phyloP scores from a whole-genome alignment of 1,140 invertebrate species.

The Penaeus vannamei region DNA sequence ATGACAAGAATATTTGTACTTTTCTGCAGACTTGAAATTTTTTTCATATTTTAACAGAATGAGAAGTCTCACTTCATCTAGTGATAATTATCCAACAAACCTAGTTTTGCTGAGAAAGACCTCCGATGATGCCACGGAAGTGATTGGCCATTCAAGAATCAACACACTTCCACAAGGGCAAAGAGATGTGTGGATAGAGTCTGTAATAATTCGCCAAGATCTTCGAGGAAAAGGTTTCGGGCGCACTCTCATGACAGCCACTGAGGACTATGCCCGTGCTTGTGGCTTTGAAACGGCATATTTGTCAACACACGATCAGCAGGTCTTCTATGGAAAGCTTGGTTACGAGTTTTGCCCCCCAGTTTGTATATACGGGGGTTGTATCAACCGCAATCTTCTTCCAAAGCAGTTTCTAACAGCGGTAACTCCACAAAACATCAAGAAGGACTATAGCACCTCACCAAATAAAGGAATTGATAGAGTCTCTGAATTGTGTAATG shows the following conservation, averaged over 20 bases:
- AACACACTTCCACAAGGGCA: conserved; percentile 47
- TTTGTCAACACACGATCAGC: conserved; percentile 67
- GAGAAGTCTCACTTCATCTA: conserved; percentile 57
- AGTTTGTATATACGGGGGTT: conserved; percentile 66
- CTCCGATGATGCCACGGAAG: conserved; percentile 20
- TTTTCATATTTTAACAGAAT: conserved; percentile 36
- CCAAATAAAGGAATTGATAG: not conserved
- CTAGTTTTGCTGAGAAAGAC: conserved; percentile 49
- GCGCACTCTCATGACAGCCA: conserved; percentile 64
- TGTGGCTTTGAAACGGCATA: conserved; percentile 63
- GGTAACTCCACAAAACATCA: not conserved
- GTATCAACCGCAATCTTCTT: conserved; percentile 46
- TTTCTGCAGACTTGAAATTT: not conserved
- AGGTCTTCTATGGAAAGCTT: conserved; percentile 67
- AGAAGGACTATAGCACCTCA: not conserved
- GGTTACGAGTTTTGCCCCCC: conserved; percentile 68
- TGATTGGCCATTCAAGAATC: conserved; percentile 63
- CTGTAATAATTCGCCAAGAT: conserved; percentile 65
- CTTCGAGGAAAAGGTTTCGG: conserved; percentile 67
- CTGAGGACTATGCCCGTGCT: conserved; percentile 63
- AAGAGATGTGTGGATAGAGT: conserved; percentile 66
- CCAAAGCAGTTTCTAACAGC: conserved; percentile 52
- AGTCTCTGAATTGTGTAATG: not conserved
- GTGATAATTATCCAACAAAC: conserved; percentile 65
- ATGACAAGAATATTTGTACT: not conserved